Conservation (phyloP, 2,113 vertebrate genomes). For the Nipponia nippon region DNA sequence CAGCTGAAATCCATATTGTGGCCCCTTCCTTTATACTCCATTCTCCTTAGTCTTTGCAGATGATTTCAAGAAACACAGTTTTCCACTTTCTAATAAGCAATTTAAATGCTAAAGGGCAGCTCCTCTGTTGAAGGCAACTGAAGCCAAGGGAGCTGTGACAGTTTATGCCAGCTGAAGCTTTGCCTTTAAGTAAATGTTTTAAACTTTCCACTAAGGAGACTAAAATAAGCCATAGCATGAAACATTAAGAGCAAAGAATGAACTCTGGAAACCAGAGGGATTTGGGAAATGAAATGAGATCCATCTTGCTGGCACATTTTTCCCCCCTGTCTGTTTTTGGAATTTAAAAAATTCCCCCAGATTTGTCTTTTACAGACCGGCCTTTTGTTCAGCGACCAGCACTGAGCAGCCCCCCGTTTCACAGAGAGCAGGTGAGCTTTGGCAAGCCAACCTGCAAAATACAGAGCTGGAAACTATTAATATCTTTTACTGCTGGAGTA, state of each 20-base stretch:
- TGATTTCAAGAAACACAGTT: constrained; percentile 15
- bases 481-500: constrained; percentile 41
- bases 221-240: constrained; percentile 66
- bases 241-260: constrained; percentile 65
- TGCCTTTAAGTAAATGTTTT: constrained; percentile 60
- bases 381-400: constrained; percentile 11
- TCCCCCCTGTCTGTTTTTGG: constrained; percentile 48
- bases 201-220: constrained; percentile 62
- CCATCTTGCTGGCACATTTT: constrained; percentile 53
- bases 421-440: constrained; percentile 48
- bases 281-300: constrained; percentile 62
- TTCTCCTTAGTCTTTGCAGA: constrained; percentile 2
- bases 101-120: constrained; percentile 37
- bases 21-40: not conserved
- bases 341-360: constrained; percentile 56
- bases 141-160: constrained; percentile 46
- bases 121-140: not conserved
- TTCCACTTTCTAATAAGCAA: constrained; percentile 41
- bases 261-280: constrained; percentile 56
- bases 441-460: not conserved
- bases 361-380: constrained; percentile 54
- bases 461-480: constrained; percentile 43
- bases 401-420: not conserved
- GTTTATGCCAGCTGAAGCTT: constrained; percentile 53
- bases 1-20: not conserved